A percentile compares a stretch with the other conserved stretches of the same genome.
These are phyloP conservation scores for Apamea crenata DNA, from an alignment of 2,888 invertebrate species.

Conservation along the genomic window DNA sequence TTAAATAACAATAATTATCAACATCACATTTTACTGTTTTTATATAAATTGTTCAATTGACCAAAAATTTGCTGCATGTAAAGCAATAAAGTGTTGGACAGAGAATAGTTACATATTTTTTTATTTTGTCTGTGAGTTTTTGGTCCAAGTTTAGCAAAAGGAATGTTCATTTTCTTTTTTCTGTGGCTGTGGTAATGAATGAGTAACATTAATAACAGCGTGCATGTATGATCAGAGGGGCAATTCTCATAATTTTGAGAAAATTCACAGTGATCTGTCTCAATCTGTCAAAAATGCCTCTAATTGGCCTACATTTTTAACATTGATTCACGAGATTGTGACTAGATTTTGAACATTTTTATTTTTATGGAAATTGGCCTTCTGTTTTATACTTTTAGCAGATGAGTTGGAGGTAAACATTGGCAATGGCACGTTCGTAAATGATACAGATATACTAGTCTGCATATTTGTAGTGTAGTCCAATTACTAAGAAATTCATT, in stretches of 20 bases:
- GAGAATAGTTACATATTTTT: conserved; percentile 1
- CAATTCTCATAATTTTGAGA: neutral
- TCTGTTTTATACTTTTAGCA: too few relatives aligned
- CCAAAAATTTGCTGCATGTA: neutral
- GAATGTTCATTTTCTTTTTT: neutral
- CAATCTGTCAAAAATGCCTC: neutral
- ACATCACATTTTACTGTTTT: neutral
- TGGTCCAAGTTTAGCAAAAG: neutral
- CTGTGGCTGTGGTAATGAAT: too few relatives aligned
- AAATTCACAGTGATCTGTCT: neutral
- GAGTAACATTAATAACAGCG: too few relatives aligned
- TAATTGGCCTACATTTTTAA: neutral
- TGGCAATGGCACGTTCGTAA: neutral
- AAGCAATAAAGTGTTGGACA: conserved; percentile 10
- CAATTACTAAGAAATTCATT: neutral
- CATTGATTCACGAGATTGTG: neutral
- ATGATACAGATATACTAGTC: conserved; percentile 8
- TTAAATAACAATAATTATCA: conserved; percentile 13
- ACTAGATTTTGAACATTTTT: neutral
- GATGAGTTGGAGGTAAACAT: neutral
- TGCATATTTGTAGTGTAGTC: conserved; percentile 10
- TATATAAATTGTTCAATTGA: conserved; percentile 6
- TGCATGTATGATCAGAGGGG: neutral
- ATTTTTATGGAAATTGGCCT: too few relatives aligned
- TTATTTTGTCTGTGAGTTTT: neutral